These are phyloP conservation scores for Eurypyga helias DNA, from an alignment of 2,113 vertebrate genomes.

Conservation along the genomic window DNA sequence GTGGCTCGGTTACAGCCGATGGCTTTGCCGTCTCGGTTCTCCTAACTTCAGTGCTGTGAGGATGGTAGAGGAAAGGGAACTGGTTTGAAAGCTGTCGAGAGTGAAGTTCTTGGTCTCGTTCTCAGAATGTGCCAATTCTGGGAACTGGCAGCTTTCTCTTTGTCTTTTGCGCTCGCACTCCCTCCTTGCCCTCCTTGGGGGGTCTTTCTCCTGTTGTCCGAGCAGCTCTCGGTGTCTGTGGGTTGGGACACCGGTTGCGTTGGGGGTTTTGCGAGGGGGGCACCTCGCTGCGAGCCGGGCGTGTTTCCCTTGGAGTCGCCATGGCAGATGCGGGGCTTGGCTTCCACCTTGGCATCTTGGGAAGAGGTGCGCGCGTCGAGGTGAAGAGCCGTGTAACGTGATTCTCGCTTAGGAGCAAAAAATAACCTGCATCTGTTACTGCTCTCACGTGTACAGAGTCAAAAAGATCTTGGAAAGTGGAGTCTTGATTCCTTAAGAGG, in stretches of 20 bases:
- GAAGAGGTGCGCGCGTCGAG: neutral
- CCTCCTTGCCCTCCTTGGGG: neutral
- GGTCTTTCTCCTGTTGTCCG: accelerated
- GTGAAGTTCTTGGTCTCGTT: neutral
- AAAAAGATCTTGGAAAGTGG: constrained; percentile 34
- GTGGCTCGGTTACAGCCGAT: neutral
- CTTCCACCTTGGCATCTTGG: neutral
- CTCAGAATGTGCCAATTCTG: neutral
- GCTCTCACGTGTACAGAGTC: neutral
- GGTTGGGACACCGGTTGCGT: accelerated
- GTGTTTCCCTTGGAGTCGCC: accelerated
- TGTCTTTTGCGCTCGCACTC: accelerated
- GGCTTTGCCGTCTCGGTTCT: neutral
- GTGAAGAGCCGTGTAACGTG: neutral
- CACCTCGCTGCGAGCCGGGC: accelerated
- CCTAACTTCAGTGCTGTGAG: neutral
- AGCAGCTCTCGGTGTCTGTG: neutral
- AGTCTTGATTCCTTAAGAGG: neutral
- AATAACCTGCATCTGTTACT: constrained; percentile 46
- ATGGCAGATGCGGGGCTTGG: neutral
- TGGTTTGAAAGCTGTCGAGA: neutral
- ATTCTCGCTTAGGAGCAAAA: neutral
- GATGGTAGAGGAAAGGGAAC: neutral
- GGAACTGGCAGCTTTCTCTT: neutral
- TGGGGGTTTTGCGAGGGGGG: neutral